A percentile compares a stretch with the other conserved stretches of the same genome.
Evolutionary conservation across 2,888 invertebrate genomes (phyloP).

Genomic region (Drosophila hawaiiensis): DNA sequence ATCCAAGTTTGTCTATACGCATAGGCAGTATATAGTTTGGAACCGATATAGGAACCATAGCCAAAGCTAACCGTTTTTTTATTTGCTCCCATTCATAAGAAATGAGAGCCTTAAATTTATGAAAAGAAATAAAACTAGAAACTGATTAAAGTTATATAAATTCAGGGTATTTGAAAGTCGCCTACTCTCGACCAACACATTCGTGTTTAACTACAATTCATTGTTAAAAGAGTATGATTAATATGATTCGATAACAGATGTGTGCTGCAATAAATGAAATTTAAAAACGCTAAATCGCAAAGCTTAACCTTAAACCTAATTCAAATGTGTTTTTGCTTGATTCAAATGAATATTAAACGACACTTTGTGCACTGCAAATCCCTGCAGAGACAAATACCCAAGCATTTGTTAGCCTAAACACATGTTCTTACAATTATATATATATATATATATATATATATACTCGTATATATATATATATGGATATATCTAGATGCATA

Average conservation of each 20-base stretch:
- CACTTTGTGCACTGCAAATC: neutral
- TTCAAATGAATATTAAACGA: constrained; percentile 11
- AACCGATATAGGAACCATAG: too few species aligned
- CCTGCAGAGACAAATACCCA: constrained; percentile 24
- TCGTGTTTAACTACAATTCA: too few species aligned
- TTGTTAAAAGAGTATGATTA: too few species aligned
- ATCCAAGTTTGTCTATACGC: too few species aligned
- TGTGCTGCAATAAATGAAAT: neutral
- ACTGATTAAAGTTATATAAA: too few species aligned
- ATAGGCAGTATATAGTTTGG: too few species aligned
- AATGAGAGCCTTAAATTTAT: too few species aligned
- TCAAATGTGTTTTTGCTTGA: neutral
- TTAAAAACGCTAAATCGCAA: neutral
- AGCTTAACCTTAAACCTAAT: neutral
- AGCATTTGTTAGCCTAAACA: constrained; percentile 33
- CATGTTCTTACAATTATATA: neutral
- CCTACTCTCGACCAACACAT: too few species aligned
- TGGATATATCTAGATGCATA: neutral
- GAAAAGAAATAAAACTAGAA: too few species aligned
- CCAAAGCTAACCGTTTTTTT: too few species aligned
- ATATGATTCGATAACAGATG: neutral
- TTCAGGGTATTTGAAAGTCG: too few species aligned
- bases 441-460: neutral
- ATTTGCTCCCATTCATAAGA: too few species aligned
- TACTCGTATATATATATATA: neutral